Conservation (phyloP, 1,140 invertebrate genomes). For the Drosophila mayri region DNA sequence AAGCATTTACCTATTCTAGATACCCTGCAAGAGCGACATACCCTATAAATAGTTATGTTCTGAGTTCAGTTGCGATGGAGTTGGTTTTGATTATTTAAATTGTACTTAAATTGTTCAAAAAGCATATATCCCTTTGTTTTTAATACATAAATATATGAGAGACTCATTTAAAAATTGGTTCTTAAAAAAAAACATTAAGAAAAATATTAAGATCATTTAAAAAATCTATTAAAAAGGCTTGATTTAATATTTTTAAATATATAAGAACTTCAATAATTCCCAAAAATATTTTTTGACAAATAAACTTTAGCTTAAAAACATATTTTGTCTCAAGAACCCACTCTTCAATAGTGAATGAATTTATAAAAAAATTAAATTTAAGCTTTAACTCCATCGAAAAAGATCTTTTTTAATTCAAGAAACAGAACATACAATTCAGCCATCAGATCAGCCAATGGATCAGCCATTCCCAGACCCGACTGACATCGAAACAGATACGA, state of each 20-base stretch:
- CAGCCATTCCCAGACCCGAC: conserved; percentile 24
- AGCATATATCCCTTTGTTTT: background rate
- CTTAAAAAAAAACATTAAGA: background rate
- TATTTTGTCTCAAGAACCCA: background rate
- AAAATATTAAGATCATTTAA: background rate
- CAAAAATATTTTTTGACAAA: background rate
- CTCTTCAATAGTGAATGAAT: background rate
- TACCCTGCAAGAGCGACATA: conserved; percentile 9
- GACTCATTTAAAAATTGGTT: background rate
- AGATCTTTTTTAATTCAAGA: background rate
- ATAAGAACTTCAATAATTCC: background rate
- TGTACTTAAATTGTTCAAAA: background rate
- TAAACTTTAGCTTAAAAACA: background rate
- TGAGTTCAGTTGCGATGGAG: background rate
- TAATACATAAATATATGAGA: no score
- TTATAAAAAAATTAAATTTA: background rate
- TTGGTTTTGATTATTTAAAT: no score
- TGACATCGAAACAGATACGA: background rate
- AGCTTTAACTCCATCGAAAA: background rate
- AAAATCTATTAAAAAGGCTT: background rate
- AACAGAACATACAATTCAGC: background rate
- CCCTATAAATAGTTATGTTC: background rate
- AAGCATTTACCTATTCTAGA: conserved; percentile 12
- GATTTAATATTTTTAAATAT: background rate
- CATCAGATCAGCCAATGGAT: conserved; percentile 9